These are phyloP conservation scores for Bagarius yarrelli DNA, from an alignment of 2,113 vertebrate species.

Conservation along the genomic window DNA sequence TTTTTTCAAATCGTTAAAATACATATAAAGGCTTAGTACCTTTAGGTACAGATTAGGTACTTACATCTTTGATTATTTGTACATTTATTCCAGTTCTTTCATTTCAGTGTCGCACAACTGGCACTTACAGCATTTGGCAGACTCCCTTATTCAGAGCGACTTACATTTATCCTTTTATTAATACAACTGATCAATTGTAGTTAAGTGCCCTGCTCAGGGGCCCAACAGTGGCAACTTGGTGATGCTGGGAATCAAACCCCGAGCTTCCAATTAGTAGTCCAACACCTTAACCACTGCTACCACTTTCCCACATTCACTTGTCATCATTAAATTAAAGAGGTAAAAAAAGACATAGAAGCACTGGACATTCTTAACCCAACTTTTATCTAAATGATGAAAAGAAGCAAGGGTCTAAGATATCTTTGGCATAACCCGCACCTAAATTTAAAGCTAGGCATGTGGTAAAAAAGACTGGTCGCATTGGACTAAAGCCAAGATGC, in stretches of 20 bases:
- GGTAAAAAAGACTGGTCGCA: background rate
- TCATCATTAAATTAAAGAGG: background rate
- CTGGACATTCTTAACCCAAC: background rate
- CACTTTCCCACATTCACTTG: background rate
- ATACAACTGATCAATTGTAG: too few species aligned
- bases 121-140: too few species aligned
- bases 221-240: too few species aligned
- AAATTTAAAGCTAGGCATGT: background rate
- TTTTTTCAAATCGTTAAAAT: too few species aligned
- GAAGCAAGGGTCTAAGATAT: background rate
- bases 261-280: too few species aligned
- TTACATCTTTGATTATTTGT: background rate
- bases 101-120: background rate
- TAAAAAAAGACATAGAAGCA: background rate
- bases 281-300: too few species aligned
- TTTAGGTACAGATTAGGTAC: background rate
- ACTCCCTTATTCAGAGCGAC: too few species aligned
- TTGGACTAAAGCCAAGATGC: background rate
- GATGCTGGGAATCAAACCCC: too few species aligned
- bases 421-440: background rate
- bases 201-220: too few species aligned
- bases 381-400: background rate
- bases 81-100: background rate
- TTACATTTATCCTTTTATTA: too few species aligned
- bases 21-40: background rate